Percentiles rank a stretch among this genome's conserved stretches.
phyloP scores from a whole-genome alignment of 2,888 invertebrate genomes.

The Trisateles emortualis region DNA sequence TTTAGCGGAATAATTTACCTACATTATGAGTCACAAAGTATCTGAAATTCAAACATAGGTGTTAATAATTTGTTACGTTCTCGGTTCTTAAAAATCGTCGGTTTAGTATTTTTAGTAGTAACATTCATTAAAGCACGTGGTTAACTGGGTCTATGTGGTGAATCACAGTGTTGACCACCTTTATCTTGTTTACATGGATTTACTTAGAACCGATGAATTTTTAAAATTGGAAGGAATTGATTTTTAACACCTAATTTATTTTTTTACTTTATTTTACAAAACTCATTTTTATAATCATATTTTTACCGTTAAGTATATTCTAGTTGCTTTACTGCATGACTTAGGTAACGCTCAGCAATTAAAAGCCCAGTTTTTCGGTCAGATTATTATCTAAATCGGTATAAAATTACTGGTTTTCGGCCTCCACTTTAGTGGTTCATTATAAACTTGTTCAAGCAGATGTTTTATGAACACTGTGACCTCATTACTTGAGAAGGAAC shows the following conservation, averaged over 20 bases:
- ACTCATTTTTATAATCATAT: neutral
- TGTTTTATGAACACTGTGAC: slow-evolving; percentile 39
- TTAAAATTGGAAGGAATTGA: neutral
- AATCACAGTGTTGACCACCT: slow-evolving; percentile 31
- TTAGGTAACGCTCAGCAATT: neutral
- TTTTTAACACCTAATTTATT: neutral
- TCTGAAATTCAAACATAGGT: slow-evolving; percentile 14
- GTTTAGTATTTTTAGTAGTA: slow-evolving; percentile 38
- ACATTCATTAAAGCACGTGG: slow-evolving; percentile 34
- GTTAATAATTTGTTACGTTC: slow-evolving; percentile 26
- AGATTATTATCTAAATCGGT: neutral
- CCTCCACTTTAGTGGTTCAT: slow-evolving; percentile 8
- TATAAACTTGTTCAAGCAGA: slow-evolving; percentile 25
- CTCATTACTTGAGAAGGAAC: slow-evolving; percentile 46
- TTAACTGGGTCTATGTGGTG: slow-evolving; percentile 40
- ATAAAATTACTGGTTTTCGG: neutral
- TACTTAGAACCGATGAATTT: slow-evolving; percentile 30
- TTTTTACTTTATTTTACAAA: neutral
- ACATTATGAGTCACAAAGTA: slow-evolving; percentile 16
- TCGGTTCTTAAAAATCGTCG: slow-evolving; percentile 25
- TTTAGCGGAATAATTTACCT: slow-evolving; percentile 10
- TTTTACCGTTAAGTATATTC: neutral
- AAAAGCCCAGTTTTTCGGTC: neutral
- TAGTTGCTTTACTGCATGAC: neutral
- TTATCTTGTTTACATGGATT: slow-evolving; percentile 21